Evolutionary conservation across 2,113 vertebrate species (phyloP).

Genomic region (Sialia sialis): DNA sequence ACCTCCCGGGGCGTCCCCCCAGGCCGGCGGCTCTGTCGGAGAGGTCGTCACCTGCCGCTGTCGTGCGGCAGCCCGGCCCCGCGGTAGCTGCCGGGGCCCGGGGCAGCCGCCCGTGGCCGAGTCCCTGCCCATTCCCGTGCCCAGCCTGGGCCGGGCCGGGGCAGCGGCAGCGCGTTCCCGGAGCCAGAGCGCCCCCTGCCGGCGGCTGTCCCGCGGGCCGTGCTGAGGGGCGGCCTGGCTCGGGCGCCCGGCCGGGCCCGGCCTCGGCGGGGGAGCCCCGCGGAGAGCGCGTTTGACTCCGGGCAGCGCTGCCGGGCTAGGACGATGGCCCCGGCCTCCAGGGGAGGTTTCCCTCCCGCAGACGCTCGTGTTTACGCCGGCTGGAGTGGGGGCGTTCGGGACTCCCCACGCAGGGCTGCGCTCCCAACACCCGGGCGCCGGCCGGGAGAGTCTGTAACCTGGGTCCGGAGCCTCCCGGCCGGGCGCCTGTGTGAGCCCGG

Average conservation of each 20-base stretch:
- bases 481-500: fast-evolving
- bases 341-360: too few species aligned
- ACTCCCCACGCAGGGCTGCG: background rate
- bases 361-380: too few species aligned
- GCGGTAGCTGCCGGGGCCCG: too few species aligned
- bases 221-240: background rate
- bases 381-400: fast-evolving
- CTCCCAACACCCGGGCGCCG: background rate
- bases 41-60: too few species aligned
- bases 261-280: background rate
- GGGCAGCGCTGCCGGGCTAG: background rate
- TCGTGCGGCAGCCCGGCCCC: too few species aligned
- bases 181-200: background rate
- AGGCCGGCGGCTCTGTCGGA: too few species aligned
- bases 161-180: too few species aligned
- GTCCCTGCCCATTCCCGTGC: too few species aligned
- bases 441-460: too few species aligned
- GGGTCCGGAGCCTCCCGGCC: background rate
- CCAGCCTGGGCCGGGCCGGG: too few species aligned
- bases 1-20: too few species aligned
- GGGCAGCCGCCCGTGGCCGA: too few species aligned
- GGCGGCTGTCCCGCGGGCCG: background rate
- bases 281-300: background rate
- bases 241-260: background rate
- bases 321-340: fast-evolving